Conservation (phyloP, 2,797 vertebrate species). For the Enteromius radiatus region DNA sequence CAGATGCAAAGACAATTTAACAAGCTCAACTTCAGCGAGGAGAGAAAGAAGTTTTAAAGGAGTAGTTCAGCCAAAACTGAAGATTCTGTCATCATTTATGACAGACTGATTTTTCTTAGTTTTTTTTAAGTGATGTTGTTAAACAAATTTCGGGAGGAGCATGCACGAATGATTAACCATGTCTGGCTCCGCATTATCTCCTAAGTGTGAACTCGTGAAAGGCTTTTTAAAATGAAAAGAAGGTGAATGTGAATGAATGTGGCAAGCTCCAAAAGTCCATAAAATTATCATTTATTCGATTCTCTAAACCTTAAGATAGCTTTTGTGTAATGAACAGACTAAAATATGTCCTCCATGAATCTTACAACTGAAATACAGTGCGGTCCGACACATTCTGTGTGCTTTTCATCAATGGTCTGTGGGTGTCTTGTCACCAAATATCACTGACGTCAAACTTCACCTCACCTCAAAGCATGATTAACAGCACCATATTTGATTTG, state of each 20-base stretch:
- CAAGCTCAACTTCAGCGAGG: neutral
- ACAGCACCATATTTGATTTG: neutral
- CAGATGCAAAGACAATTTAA: constrained; percentile 24
- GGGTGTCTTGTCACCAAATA: neutral
- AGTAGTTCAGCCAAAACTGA: neutral
- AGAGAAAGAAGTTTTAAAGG: neutral
- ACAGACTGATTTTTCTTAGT: neutral
- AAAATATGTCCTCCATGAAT: neutral
- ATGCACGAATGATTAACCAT: too few species aligned
- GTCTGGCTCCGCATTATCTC: too few species aligned
- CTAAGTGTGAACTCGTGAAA: too few species aligned
- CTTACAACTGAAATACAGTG: neutral
- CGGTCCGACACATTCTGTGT: neutral
- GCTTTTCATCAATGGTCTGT: neutral
- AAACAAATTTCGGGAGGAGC: too few species aligned
- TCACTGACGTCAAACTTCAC: neutral
- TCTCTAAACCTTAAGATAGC: neutral
- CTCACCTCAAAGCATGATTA: neutral
- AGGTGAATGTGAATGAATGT: neutral
- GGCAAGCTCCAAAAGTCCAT: neutral
- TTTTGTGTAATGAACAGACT: neutral
- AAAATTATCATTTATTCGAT: neutral
- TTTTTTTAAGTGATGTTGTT: too few species aligned
- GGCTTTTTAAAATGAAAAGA: neutral
- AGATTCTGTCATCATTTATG: neutral